Percentiles rank a stretch among this genome's conserved stretches.
Evolutionary conservation across 1,140 invertebrate species (phyloP).

Genomic region (Caenorhabditis briggsae): DNA sequence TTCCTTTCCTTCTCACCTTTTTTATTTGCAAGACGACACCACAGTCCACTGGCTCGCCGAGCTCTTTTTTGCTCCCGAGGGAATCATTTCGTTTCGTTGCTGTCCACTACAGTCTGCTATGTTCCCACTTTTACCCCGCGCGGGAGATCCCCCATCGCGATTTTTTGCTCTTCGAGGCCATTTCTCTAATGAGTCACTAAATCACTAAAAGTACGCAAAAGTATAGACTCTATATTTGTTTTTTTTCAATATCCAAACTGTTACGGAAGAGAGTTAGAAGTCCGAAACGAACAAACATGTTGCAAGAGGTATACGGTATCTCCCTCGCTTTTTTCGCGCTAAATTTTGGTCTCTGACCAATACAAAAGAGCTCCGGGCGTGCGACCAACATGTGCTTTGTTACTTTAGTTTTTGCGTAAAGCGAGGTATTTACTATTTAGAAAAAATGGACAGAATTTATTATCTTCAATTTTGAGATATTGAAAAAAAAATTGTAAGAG

Average conservation of each 20-base stretch:
- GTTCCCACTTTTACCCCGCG: not conserved
- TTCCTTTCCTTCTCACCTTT: slow-evolving; percentile 11
- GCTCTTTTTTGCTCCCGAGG: not conserved
- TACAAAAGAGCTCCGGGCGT: not conserved
- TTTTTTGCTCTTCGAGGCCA: slow-evolving; percentile 22
- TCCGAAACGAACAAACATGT: slow-evolving; percentile 23
- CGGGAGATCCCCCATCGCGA: not conserved
- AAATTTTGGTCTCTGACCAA: slow-evolving; percentile 27
- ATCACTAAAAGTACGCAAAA: not conserved
- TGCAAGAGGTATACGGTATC: slow-evolving; percentile 30
- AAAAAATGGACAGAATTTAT: not conserved
- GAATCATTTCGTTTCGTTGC: slow-evolving; percentile 45
- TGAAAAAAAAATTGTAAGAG: no score
- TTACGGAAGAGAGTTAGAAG: slow-evolving; percentile 21
- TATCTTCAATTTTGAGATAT: no score
- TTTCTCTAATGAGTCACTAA: slow-evolving; percentile 27
- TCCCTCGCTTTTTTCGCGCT: not conserved
- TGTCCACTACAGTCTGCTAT: slow-evolving; percentile 33
- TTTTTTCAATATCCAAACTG: not conserved
- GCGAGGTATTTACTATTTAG: not conserved
- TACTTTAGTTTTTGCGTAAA: not conserved
- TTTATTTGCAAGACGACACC: slow-evolving; percentile 43
- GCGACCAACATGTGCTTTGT: slow-evolving; percentile 3
- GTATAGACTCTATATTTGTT: slow-evolving; percentile 5
- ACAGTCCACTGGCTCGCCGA: slow-evolving; percentile 13